A percentile compares a stretch with the other conserved stretches of the same genome.
These are phyloP conservation scores for Fulmarus glacialis DNA, from an alignment of 2,113 vertebrate genomes.

Conservation along the genomic window DNA sequence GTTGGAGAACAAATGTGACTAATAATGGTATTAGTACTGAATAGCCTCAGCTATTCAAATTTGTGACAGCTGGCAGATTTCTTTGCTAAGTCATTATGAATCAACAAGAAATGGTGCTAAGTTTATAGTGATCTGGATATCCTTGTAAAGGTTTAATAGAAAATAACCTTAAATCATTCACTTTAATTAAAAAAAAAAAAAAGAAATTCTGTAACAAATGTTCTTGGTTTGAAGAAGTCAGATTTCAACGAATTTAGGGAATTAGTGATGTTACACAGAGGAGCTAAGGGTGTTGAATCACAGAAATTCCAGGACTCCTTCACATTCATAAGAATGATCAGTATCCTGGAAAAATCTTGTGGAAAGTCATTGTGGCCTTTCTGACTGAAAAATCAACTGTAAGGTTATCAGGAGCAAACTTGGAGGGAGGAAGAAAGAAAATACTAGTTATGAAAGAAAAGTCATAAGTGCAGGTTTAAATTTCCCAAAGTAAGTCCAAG, in stretches of 20 bases:
- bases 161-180: not conserved
- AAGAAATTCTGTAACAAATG: not conserved
- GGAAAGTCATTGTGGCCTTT: not conserved
- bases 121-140: not conserved
- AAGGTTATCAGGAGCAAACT: not conserved
- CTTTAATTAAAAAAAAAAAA: not conserved
- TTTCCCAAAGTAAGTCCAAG: not conserved
- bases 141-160: not conserved
- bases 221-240: not conserved
- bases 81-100: not conserved
- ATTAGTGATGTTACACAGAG: not conserved
- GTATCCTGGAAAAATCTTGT: not conserved
- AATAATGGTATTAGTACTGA: conserved; percentile 4
- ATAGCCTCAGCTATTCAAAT: not conserved
- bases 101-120: not conserved
- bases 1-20: not conserved
- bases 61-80: conserved; percentile 4
- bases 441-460: not conserved
- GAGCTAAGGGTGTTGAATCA: accelerated
- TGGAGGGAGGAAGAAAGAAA: not conserved
- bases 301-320: not conserved
- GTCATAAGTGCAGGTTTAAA: not conserved
- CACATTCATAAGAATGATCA: not conserved
- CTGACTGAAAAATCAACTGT: not conserved
- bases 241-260: not conserved